Evolutionary conservation across 2,888 invertebrate species (phyloP).

Genomic region (Agonum fuliginosum): DNA sequence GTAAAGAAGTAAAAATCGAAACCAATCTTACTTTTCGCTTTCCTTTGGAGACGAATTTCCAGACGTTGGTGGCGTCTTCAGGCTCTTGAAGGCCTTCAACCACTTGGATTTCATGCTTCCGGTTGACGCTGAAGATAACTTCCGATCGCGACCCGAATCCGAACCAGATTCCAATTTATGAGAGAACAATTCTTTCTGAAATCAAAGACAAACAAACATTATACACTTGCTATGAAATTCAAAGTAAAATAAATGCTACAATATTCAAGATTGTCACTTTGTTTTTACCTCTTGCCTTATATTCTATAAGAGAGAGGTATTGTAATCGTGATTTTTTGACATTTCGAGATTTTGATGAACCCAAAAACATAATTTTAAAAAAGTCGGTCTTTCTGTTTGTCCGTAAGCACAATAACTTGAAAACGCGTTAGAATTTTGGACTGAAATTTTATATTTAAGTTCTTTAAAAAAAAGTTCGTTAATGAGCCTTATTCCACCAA

Average conservation of each 20-base stretch:
- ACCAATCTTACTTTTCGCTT: constrained; percentile 78
- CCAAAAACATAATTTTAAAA: no score
- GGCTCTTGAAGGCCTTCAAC: constrained; percentile 96
- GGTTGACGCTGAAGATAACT: constrained; percentile 89
- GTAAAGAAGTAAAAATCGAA: constrained; percentile 2
- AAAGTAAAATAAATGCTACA: constrained; percentile 19
- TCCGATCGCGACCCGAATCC: constrained; percentile 82
- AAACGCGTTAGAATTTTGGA: no score
- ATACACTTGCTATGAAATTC: neutral
- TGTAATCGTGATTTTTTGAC: no score
- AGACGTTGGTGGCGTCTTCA: constrained; percentile 83
- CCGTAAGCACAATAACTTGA: no score
- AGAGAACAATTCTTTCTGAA: constrained; percentile 90
- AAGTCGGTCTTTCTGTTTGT: no score
- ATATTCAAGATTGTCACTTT: no score
- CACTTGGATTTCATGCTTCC: constrained; percentile 97
- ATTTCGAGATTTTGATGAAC: no score
- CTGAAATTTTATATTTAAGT: no score
- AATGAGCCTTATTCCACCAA: no score
- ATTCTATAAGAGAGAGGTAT: no score
- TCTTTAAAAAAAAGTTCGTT: no score
- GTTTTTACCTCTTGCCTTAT: no score
- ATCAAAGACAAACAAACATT: constrained; percentile 66
- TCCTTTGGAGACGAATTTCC: constrained; percentile 71
- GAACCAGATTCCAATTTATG: constrained; percentile 82